Evolutionary conservation across 2,113 vertebrate genomes (phyloP).

Genomic region (Trichechus manatus): DNA sequence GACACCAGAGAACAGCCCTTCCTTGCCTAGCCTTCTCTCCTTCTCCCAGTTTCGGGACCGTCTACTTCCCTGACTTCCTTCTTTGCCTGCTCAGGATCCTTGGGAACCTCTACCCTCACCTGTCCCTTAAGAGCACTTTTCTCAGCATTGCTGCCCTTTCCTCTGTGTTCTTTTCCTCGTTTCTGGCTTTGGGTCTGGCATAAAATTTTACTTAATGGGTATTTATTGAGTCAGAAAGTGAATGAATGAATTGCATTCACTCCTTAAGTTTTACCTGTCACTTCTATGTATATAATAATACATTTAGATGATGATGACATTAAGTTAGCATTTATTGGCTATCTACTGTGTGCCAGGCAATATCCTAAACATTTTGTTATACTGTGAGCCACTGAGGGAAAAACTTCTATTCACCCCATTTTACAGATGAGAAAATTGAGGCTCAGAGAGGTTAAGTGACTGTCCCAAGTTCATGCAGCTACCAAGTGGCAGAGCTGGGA

Average conservation of each 20-base stretch:
- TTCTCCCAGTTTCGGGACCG: background rate
- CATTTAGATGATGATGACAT: background rate
- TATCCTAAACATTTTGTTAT: conserved; percentile 25
- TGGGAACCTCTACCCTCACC: background rate
- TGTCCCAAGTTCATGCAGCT: background rate
- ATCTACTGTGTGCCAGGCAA: background rate
- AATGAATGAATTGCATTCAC: background rate
- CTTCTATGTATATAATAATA: background rate
- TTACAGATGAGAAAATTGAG: background rate
- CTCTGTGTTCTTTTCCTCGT: background rate
- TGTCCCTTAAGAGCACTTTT: background rate
- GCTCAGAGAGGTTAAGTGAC: background rate
- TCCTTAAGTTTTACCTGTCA: conserved; percentile 4
- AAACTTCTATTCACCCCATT: background rate
- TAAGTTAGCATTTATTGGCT: background rate
- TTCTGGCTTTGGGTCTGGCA: background rate
- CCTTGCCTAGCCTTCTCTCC: background rate
- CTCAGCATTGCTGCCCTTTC: background rate
- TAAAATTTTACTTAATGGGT: background rate
- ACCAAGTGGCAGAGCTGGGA: background rate
- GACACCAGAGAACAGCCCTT: background rate
- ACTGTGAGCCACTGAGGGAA: conserved; percentile 11
- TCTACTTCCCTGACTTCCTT: background rate
- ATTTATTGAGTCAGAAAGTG: background rate
- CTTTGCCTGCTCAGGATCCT: background rate